Conservation (phyloP, 2,888 invertebrate species). For the Anthophora plumipes region DNA sequence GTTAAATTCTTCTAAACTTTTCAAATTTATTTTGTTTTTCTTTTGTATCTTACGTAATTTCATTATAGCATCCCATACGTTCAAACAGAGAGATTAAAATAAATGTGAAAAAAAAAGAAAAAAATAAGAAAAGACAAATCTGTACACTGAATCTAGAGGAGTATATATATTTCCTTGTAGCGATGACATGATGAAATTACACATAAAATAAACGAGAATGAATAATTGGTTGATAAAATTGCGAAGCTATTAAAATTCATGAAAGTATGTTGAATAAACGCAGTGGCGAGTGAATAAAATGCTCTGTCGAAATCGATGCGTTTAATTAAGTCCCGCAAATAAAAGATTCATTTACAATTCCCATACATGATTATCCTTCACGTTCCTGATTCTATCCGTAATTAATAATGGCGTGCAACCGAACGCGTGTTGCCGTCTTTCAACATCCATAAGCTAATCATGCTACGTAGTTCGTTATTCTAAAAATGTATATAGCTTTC, state of each 20-base stretch:
- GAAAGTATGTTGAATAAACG: background rate
- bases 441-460: constrained; percentile 66
- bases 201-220: background rate
- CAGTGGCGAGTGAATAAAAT: constrained; percentile 31
- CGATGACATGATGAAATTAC: background rate
- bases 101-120: constrained; percentile 2
- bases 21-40: no score
- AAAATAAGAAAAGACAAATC: constrained; percentile 10
- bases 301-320: constrained; percentile 15
- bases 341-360: constrained; percentile 3
- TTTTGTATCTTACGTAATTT: constrained; percentile 35
- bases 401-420: constrained; percentile 42
- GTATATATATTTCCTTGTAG: background rate
- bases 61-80: constrained; percentile 7
- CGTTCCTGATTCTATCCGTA: background rate
- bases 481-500: constrained; percentile 48
- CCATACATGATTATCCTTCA: constrained; percentile 16
- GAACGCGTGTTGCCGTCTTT: constrained; percentile 51
- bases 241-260: background rate
- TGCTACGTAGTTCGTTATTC: constrained; percentile 56
- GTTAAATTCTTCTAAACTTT: constrained; percentile 15
- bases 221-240: background rate
- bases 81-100: background rate
- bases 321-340: constrained; percentile 15
- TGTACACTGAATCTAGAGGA: background rate